A percentile compares a stretch with the other conserved stretches of the same genome.
These are phyloP conservation scores for Pseudoatta argentina DNA, from an alignment of 1,140 invertebrate genomes.

Conservation along the genomic window DNA sequence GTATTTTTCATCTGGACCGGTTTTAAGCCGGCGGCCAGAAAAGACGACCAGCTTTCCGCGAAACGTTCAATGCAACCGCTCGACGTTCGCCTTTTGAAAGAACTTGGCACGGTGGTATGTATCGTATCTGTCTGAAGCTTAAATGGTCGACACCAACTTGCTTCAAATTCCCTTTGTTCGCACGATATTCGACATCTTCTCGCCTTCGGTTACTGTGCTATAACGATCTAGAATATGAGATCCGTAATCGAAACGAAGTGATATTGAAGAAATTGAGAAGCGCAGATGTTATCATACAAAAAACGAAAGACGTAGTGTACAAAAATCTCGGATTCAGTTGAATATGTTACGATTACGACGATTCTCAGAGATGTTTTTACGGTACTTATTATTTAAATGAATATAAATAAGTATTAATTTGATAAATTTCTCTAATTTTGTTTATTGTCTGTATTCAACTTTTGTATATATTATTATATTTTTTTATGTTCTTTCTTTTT, in stretches of 20 bases:
- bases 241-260: neutral
- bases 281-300: neutral
- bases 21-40: slow-evolving; percentile 21
- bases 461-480: neutral
- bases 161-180: neutral
- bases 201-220: neutral
- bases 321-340: neutral
- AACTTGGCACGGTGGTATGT: slow-evolving; percentile 42
- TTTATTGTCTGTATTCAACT: neutral
- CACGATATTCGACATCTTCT: neutral
- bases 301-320: neutral
- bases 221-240: neutral
- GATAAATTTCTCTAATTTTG: neutral
- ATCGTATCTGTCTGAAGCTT: neutral
- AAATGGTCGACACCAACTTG: neutral
- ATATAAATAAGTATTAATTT: neutral
- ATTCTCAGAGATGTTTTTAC: neutral
- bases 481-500: neutral
- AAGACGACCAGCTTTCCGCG: slow-evolving; percentile 52
- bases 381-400: neutral
- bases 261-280: neutral
- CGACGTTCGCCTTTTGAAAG: slow-evolving; percentile 59
- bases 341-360: neutral
- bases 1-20: slow-evolving; percentile 20
- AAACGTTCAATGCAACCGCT: slow-evolving; percentile 65